These are phyloP conservation scores for Chrysotoxum bicinctum DNA, from an alignment of 2,888 invertebrate genomes.

Conservation along the genomic window DNA sequence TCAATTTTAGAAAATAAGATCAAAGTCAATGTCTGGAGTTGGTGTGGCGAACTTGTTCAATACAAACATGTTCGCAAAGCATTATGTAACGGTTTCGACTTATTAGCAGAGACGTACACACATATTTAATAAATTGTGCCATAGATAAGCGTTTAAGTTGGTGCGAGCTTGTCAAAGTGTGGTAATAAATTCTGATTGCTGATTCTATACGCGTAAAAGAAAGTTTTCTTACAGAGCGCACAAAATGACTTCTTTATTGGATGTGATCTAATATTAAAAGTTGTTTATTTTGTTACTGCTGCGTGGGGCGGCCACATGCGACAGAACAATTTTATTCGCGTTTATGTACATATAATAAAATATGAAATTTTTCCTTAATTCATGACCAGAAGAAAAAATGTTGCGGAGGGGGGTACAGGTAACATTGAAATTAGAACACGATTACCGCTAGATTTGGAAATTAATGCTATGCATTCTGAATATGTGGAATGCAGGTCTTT, in stretches of 20 bases:
- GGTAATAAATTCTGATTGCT: conserved; percentile 59
- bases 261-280: conserved; percentile 58
- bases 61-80: conserved; percentile 27
- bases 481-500: conserved; percentile 39
- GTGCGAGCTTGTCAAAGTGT: conserved; percentile 40
- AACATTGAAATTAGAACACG: conserved; percentile 48
- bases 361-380: neutral
- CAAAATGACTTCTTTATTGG: conserved; percentile 32
- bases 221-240: conserved; percentile 58
- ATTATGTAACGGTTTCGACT: conserved; percentile 69
- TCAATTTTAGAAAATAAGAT: conserved; percentile 56
- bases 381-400: neutral
- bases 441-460: conserved; percentile 58
- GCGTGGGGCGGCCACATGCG: neutral
- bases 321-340: conserved; percentile 23
- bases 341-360: neutral
- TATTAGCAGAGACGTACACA: conserved; percentile 69
- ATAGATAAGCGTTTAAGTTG: neutral
- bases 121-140: conserved; percentile 57
- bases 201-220: conserved; percentile 65
- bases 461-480: conserved; percentile 44
- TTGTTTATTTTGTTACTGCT: neutral
- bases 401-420: neutral
- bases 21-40: conserved; percentile 61
- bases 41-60: conserved; percentile 25